phyloP scores from a whole-genome alignment of 2,113 vertebrate species.

The Datnioides undecimradiatus region DNA sequence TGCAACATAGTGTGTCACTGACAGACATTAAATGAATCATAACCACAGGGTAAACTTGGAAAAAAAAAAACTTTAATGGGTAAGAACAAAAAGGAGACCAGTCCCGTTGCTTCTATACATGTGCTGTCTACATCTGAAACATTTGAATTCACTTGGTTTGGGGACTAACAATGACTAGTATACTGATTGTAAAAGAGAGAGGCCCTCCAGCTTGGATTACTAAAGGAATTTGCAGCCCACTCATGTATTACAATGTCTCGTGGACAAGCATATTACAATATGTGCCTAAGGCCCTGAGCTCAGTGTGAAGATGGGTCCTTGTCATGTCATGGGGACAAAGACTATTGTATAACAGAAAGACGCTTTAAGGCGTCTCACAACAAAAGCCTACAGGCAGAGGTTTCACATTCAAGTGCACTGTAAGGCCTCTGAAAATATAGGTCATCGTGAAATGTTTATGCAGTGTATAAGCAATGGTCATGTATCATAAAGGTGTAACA shows the following conservation, averaged over 20 bases:
- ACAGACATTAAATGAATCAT: background rate
- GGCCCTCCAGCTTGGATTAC: slow-evolving; percentile 31
- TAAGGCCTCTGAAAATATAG: slow-evolving; percentile 6
- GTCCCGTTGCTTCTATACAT: background rate
- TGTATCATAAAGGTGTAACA: background rate
- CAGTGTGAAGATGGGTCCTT: slow-evolving; percentile 26
- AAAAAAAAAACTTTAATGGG: background rate
- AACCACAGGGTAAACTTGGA: background rate
- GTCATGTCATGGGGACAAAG: slow-evolving; percentile 54
- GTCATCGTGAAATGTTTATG: slow-evolving; percentile 3
- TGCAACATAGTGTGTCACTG: too few species aligned
- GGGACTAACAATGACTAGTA: slow-evolving; percentile 12
- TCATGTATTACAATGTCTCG: slow-evolving; percentile 57
- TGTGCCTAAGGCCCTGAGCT: slow-evolving; percentile 33
- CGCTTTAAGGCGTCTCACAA: slow-evolving; percentile 15
- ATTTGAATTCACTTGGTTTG: slow-evolving; percentile 10
- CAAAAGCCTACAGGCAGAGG: slow-evolving; percentile 22
- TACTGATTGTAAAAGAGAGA: background rate
- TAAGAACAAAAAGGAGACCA: background rate
- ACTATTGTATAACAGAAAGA: slow-evolving; percentile 37
- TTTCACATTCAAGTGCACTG: slow-evolving; percentile 14
- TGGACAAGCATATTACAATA: slow-evolving; percentile 57
- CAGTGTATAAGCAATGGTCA: background rate
- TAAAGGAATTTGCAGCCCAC: slow-evolving; percentile 34
- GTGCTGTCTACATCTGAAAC: background rate